phyloP scores from a whole-genome alignment of 2,797 vertebrate species.

The Enteromius argenteus region DNA sequence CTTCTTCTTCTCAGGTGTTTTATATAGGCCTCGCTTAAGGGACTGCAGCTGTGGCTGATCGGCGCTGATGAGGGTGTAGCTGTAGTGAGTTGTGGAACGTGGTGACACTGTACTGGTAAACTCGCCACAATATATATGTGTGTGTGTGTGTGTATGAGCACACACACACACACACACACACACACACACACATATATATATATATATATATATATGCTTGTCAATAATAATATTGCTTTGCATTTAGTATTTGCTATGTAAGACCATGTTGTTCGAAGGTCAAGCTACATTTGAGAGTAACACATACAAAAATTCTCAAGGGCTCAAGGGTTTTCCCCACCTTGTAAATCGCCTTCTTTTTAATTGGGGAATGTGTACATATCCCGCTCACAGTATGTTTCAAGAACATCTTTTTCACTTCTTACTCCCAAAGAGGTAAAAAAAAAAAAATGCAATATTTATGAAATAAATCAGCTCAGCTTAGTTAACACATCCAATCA shows the following conservation, averaged over 20 bases:
- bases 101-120: no score
- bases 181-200: no score
- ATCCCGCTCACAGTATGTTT: constrained; percentile 14
- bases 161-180: no score
- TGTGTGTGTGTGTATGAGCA: no score
- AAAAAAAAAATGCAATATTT: constrained; percentile 51
- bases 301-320: constrained; percentile 4
- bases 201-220: neutral
- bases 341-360: constrained; percentile 9
- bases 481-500: constrained; percentile 44
- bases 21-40: no score
- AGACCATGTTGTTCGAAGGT: neutral
- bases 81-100: no score
- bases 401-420: constrained; percentile 40
- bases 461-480: constrained; percentile 50
- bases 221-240: neutral
- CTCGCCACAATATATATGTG: no score
- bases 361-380: constrained; percentile 27
- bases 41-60: no score
- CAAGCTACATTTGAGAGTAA: neutral
- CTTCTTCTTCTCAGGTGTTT: no score
- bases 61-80: no score
- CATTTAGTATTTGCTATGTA: neutral
- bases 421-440: neutral
- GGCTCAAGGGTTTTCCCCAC: neutral